phyloP scores from a whole-genome alignment of 2,797 vertebrate genomes.

The Synaphobranchus kaupii region DNA sequence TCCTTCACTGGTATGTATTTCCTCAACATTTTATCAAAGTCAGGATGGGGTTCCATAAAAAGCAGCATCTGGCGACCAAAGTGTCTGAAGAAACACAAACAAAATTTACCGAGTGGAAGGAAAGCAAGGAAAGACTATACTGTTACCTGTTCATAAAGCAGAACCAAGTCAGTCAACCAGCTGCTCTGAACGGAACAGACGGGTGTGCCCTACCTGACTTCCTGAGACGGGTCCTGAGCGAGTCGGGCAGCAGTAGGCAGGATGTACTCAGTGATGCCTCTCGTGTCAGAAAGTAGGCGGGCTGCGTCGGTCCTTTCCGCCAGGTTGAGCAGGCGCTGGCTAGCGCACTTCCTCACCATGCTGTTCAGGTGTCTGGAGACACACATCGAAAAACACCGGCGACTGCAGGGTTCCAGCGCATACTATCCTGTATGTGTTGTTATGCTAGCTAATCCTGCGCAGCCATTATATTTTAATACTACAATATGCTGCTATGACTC shows the following conservation, averaged over 20 bases:
- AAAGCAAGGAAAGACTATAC: not conserved
- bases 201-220: constrained; percentile 77
- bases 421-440: not conserved
- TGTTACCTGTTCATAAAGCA: not conserved
- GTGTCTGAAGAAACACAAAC: constrained; percentile 70
- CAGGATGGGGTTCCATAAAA: constrained; percentile 79
- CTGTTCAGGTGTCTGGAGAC: constrained; percentile 80
- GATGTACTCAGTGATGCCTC: constrained; percentile 77
- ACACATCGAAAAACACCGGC: not conserved
- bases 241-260: constrained; percentile 81
- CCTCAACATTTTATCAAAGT: constrained; percentile 87
- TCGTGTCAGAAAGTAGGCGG: constrained; percentile 76
- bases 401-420: not conserved
- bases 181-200: not conserved
- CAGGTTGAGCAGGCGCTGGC: constrained; percentile 81
- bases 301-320: constrained; percentile 79
- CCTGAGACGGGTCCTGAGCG: constrained; percentile 86
- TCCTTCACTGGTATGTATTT: constrained; percentile 83
- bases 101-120: not conserved
- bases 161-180: too few species aligned
- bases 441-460: not conserved
- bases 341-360: constrained; percentile 83
- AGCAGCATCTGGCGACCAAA: constrained; percentile 89
- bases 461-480: not conserved
- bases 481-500: constrained; percentile 4